Base-by-base conservation (phyloP, 2,797 vertebrate genomes). In the Hydrolagus colliei region DNA sequence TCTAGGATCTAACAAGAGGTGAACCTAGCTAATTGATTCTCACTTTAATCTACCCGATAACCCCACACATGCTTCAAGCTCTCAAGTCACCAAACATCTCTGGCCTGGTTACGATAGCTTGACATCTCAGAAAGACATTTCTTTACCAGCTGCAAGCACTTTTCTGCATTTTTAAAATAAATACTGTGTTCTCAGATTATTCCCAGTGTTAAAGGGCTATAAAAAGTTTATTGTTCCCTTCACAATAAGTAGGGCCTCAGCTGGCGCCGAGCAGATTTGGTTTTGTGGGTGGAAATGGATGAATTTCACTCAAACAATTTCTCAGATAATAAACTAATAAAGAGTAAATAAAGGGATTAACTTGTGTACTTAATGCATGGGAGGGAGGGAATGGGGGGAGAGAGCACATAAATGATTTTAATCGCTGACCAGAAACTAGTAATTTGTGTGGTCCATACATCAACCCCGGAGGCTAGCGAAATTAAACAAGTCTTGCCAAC, bases 211-310 rank as follows among this genome's bases (percentile, higher is more conserved):
- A 75, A 86, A 87, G 1, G 86, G 72, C 88, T 85, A 80, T 75
- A 86, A 76, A 87, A 89, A 76, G 59, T 79, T 18, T 5, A 10
- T 0, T 0, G n/a, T 88, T 87, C 86, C 88, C 87, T 87, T 14
- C 62, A 85, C 0, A 18, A 87, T 41, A 52, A 86, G 71, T 73
- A 73, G 73, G 32, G 35, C 71, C 87, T 84, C n/a, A 71, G 86
- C 84, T 80, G 87, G 84, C 86, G 86, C 88, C 90, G 72, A 41
- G 32, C 32, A 71, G 79, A 68, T 84, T 67, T 84, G 65, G 65
- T 84, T 84, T 84, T 84, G 32, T 71, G 79, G 79, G 79, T 84
- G 52, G 79, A 71, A 84, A 84, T 71, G 52, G 9, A 35, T 41
- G 71, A 68, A 84, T 71, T 68, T 84, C 41, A 41, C 79, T 84